Evolutionary conservation across 2,113 vertebrate species (phyloP), one percentile per base, ranked within the genome.

Genomic region (Phalacrocorax aristotelis): DNA sequence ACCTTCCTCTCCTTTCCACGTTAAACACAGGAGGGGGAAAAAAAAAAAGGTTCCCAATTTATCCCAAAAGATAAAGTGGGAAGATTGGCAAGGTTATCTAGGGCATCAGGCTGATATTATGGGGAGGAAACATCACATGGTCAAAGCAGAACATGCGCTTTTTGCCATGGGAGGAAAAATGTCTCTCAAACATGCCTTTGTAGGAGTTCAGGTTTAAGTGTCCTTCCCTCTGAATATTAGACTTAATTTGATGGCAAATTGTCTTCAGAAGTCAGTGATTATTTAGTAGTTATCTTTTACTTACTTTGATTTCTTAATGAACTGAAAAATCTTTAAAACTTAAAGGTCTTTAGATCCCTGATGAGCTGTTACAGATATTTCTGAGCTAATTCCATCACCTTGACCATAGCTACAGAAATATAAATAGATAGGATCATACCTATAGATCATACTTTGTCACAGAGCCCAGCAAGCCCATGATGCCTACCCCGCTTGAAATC

Each of bases 281-380:
- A 95, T 57, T 83, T 83, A 69, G 58, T 34, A 70, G 84, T 93
- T 93, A 88, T 51, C 75, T 96, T 96, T 75, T 42, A 94, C 89
- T 78, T 78, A 20, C 93, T 96, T 75, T 51, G 82, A 65, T 91
- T 94, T 72, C 90, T 95, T 93, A 94, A 95, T 86, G 96, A 92
- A 95, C 58, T 90, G 71, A 92, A 68, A 93, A 95, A 83, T 66
- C 82, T 86, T 95, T 93, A 21, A 70, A 70, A 89, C 68, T n/a
- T 65, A 54, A 93, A 96, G 93, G 92, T 93, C 85, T 81, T 66
- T 34, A 42, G 62, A 46, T 94, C 93, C 90, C 92, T 6, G 22
- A n/a, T 92, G 96, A 94, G 90, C 82, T 9, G 10, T 92, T 92
- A 22, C 5, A 15, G 62, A 32, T 38, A 48, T 78, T 96, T 85